Percentiles rank a stretch among this genome's conserved stretches.
phyloP scores from a whole-genome alignment of 2,113 vertebrate species.

The Actenoides lindsayi region DNA sequence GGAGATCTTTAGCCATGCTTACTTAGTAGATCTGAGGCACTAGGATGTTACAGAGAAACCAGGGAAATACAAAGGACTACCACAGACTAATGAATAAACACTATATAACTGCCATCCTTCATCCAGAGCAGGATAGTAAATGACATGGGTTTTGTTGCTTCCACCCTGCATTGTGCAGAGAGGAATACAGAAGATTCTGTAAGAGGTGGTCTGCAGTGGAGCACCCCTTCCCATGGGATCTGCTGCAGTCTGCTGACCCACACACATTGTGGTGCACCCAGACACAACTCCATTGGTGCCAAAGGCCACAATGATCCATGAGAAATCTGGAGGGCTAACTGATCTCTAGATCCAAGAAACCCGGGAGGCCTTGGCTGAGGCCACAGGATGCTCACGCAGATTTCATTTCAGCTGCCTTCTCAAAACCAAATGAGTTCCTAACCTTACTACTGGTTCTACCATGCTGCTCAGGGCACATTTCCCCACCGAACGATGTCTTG shows the following conservation, averaged over 20 bases:
- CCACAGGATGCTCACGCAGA: background rate
- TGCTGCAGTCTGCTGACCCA: background rate
- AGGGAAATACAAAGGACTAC: background rate
- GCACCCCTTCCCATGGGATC: background rate
- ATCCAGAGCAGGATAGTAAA: background rate
- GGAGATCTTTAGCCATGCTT: background rate
- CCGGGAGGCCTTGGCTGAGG: background rate
- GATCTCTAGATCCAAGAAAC: background rate
- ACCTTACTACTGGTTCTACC: background rate
- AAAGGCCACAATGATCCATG: background rate
- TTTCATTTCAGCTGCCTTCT: background rate
- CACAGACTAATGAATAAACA: background rate
- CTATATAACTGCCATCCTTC: background rate
- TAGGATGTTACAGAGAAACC: background rate
- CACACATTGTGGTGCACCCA: fast-evolving
- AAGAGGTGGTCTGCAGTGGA: background rate
- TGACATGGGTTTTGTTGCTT: background rate
- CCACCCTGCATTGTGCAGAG: background rate
- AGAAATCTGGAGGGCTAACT: background rate
- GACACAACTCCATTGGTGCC: background rate
- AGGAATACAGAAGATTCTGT: background rate
- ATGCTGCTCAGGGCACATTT: background rate
- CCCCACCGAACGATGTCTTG: background rate
- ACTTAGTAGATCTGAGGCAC: background rate
- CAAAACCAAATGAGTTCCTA: background rate